Evolutionary conservation across 2,888 invertebrate genomes (phyloP).

Genomic region (Falcaria lacertinaria): DNA sequence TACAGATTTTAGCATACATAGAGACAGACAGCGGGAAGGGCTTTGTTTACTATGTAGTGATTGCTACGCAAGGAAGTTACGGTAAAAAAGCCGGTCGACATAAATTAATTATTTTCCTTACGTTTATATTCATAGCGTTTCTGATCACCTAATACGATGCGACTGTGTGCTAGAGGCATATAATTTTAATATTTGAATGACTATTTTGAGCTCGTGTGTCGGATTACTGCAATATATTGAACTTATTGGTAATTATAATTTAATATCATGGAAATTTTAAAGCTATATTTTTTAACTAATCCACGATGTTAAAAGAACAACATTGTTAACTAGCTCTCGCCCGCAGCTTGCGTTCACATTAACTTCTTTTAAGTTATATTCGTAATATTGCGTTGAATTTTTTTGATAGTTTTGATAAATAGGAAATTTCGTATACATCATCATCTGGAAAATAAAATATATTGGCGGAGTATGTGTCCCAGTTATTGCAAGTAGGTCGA

Average conservation of each 20-base stretch:
- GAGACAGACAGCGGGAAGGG: too few relatives aligned
- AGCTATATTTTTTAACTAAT: background rate
- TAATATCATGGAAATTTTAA: conserved; percentile 4
- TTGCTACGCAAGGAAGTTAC: too few relatives aligned
- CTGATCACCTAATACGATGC: background rate
- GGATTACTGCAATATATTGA: conserved; percentile 40
- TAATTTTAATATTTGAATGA: conserved; percentile 27
- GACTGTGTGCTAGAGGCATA: background rate
- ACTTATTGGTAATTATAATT: conserved; percentile 26
- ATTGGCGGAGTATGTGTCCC: too few relatives aligned
- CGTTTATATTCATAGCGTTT: background rate
- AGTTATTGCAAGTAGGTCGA: too few relatives aligned
- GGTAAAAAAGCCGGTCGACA: too few relatives aligned
- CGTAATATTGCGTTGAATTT: too few relatives aligned
- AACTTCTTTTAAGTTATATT: background rate
- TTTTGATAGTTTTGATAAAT: too few relatives aligned
- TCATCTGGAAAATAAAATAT: too few relatives aligned
- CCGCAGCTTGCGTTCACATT: background rate
- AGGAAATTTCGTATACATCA: too few relatives aligned
- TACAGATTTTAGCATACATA: too few relatives aligned
- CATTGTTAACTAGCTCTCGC: conserved; percentile 3
- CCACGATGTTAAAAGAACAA: background rate
- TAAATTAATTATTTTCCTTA: too few relatives aligned
- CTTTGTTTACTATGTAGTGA: too few relatives aligned
- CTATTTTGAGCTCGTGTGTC: conserved; percentile 41